phyloP scores from a whole-genome alignment of 2,797 vertebrate genomes.

The Phaenicophaeus curvirostris region DNA sequence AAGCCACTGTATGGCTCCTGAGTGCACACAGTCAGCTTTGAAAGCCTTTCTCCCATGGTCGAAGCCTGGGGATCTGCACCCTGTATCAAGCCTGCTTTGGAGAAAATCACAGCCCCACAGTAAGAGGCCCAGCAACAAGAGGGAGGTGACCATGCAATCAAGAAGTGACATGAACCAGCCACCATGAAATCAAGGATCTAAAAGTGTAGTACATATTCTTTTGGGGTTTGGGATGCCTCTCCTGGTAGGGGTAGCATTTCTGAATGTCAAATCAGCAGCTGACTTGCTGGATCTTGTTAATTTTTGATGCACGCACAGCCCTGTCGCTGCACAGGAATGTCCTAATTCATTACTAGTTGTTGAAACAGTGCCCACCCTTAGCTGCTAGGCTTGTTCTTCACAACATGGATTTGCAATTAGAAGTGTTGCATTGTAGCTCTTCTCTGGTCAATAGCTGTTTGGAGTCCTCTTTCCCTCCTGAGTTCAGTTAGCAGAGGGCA shows the following conservation, averaged over 20 bases:
- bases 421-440: not conserved
- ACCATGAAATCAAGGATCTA: not conserved
- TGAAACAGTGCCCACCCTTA: not conserved
- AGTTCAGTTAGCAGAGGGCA: not conserved
- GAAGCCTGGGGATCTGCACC: not conserved
- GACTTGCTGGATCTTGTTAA: not conserved
- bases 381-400: not conserved
- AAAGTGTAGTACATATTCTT: not conserved
- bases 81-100: not conserved
- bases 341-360: not conserved
- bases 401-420: not conserved
- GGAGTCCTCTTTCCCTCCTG: not conserved
- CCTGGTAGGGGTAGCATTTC: not conserved
- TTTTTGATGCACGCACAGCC: not conserved
- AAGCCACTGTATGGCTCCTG: not conserved
- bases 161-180: not conserved
- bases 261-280: not conserved
- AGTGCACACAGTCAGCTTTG: accelerated
- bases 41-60: not conserved
- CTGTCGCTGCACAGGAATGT: not conserved
- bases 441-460: not conserved
- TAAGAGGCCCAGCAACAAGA: not conserved
- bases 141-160: accelerated
- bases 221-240: not conserved
- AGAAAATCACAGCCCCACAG: not conserved